phyloP scores from a whole-genome alignment of 2,797 vertebrate genomes.

The Scolopax bukidnonensis region DNA sequence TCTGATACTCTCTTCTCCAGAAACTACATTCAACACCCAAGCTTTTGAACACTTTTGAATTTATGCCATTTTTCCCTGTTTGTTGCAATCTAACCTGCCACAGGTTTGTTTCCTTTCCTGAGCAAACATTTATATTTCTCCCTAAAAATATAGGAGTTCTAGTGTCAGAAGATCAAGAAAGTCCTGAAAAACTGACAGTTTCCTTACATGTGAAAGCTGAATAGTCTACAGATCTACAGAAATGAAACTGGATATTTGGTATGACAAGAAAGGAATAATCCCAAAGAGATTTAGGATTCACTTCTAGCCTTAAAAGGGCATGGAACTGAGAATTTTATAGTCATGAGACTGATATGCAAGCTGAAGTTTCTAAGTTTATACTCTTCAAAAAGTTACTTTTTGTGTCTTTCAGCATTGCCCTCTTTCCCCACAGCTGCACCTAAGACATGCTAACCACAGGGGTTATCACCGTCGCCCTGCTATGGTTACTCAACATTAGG shows the following conservation, averaged over 20 bases:
- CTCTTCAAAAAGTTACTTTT: background rate
- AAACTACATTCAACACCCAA: background rate
- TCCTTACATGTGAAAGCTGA: background rate
- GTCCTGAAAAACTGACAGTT: background rate
- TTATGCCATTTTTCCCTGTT: background rate
- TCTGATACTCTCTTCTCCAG: background rate
- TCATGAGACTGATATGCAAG: background rate
- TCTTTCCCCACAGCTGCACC: background rate
- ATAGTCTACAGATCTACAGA: background rate
- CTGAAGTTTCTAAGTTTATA: background rate
- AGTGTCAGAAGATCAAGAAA: background rate
- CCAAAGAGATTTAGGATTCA: background rate
- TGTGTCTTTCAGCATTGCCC: background rate
- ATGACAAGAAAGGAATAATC: background rate
- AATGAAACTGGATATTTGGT: background rate
- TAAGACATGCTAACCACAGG: background rate
- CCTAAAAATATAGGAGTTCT: background rate
- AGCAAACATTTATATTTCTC: background rate
- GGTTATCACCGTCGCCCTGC: fast-evolving
- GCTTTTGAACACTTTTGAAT: background rate
- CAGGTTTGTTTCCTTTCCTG: background rate
- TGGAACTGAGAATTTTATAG: background rate
- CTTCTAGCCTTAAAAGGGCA: background rate
- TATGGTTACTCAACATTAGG: background rate
- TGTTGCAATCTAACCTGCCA: background rate